Base-by-base conservation (phyloP, 1,140 invertebrate species). In the Drosophila cardini region DNA sequence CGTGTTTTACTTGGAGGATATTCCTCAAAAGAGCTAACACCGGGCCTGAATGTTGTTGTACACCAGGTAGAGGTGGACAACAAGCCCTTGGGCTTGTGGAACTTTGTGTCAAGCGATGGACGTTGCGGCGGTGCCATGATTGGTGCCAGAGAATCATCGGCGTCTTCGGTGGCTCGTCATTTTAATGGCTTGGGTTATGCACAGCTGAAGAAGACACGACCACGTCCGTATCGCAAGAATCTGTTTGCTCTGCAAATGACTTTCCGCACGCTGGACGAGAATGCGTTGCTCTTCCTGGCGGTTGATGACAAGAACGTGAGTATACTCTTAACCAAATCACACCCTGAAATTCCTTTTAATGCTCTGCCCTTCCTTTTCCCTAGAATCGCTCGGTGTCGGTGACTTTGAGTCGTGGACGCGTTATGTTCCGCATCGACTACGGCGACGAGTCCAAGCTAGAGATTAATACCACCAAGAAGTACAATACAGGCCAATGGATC, bases 211-310 rank as follows among this genome's bases (percentile, higher is more conserved):
- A 93, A 94, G 78, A 94, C 93, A 30, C 93, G 93, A 10, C 94
- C 93, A 11, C 93, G 94, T 62, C 94, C 94, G 1, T 95, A 96
- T 81, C 94, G 95, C 76, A 94, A 95, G 82, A 94, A 95, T 77
- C 93, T 95, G 10, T 97, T 97, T 91, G 95, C 95, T 40, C 94
- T 98, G 1, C 94, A 95, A 11, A 94, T 99, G 46, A 95, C 94
- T 70, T 98, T 99, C 91, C 94, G 95, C 68, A 98, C 97, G 0
- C 96, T 96, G 76, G 97, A 98, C 92, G 96, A 98, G 90, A 95
- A 98, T 92, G 96, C 97, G 2, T 91, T 98, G 5, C 93, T 99
- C 0, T 98, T 98, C 90, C 93, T 98, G 40, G 95, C 97, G 21
- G 94, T 95, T 10, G 97, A 97, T 92, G 93, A 94, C 63, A 93